Conservation (phyloP, 2,113 vertebrate species). For the Scolopax mira region DNA sequence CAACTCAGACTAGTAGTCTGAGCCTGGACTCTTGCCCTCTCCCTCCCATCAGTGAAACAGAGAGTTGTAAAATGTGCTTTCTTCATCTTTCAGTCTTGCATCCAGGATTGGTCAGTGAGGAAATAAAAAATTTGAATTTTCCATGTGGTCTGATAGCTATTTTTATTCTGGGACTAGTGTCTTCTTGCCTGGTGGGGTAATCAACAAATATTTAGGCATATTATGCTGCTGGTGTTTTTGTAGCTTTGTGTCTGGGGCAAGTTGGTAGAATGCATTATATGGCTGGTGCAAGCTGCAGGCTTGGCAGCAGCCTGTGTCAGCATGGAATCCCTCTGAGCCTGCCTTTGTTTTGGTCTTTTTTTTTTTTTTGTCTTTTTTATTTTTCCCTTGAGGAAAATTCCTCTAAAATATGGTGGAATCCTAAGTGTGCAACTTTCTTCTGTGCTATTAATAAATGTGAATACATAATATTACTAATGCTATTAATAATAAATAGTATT, state of each 20-base stretch:
- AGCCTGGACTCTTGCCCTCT: neutral
- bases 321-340: neutral
- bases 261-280: neutral
- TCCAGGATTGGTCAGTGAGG: neutral
- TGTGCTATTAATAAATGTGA: neutral
- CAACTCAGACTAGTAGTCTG: neutral
- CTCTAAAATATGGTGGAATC: neutral
- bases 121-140: neutral
- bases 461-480: neutral
- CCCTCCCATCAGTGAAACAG: neutral
- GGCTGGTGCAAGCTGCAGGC: neutral
- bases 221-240: neutral
- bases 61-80: neutral
- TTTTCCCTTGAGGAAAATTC: neutral
- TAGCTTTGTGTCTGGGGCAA: neutral
- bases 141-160: neutral
- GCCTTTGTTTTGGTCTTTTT: neutral
- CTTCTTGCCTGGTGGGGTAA: neutral
- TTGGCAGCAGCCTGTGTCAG: neutral
- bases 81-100: neutral
- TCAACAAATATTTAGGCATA: neutral
- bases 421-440: neutral
- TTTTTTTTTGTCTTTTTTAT: too few relatives aligned
- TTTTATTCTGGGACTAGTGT: neutral
- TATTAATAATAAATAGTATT: neutral